Evolutionary conservation across 2,797 vertebrate species (phyloP), one percentile per base, ranked within the genome.

Genomic region (Heliangelus exortis): DNA sequence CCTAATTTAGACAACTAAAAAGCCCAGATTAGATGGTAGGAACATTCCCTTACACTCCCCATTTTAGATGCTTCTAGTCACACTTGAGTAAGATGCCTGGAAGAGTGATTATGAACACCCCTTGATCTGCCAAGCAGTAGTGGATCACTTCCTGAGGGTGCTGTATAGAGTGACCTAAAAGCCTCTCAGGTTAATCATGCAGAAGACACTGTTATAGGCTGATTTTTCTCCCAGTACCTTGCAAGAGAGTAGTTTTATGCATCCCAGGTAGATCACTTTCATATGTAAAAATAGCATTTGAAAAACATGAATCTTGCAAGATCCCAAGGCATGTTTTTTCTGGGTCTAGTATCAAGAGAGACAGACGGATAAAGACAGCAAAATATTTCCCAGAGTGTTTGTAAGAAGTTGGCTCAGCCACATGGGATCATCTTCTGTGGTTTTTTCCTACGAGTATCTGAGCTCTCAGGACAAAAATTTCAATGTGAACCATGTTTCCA

Each of bases 401-500:
- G 62, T 75, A 88, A 90, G 73, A 80, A 80, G 68, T 16, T 84
- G 78, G 67, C 75, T 94, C 34, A 82, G 53, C 29, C 65, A 68
- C 58, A 59, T 1, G 10, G 28, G 51, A 47, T 74, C 31, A 39
- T 65, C 29, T 55, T 82, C 81, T 80, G 8, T 69, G 50, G 54
- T 87, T 89, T 89, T 67, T 61, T 95, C 75, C 72, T 74, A 57
- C 82, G 68, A 90, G 79, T 26, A 75, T 87, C 57, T 61, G 65
- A 95, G 50, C 29, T 92, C 72, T 89, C 65, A 87, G 90, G 68
- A 80, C 57, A 95, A 93, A 93, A 74, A 85, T 58, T 71, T 74
- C 81, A 61, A 57, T 57, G 54, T 33, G 25, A 76, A 7, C 51
- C 54, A 10, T 84, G 72, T 77, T 95, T 93, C 78, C 75, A 72